These are phyloP conservation scores for Acanthurus tractus DNA, from an alignment of 2,797 vertebrate species.

Conservation along the genomic window DNA sequence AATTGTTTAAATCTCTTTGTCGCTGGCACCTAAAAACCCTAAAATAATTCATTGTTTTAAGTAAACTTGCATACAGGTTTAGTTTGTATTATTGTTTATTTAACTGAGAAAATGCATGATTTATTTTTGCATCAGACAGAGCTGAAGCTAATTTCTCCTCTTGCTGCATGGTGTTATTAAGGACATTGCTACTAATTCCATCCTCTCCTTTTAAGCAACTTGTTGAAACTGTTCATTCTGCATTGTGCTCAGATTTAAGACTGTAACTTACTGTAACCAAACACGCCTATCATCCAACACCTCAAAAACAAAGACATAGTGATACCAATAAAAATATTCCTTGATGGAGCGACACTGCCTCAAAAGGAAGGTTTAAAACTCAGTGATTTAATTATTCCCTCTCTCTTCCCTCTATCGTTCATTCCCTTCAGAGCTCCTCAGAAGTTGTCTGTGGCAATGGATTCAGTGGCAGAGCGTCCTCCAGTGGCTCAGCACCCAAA, in stretches of 20 bases:
- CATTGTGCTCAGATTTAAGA: too few relatives aligned
- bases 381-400: not conserved
- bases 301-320: not conserved
- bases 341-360: not conserved
- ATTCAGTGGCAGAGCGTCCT: slow-evolving; percentile 62
- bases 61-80: too few relatives aligned
- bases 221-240: too few relatives aligned
- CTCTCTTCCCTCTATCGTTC: not conserved
- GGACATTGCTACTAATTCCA: too few relatives aligned
- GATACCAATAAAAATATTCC: not conserved
- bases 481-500: slow-evolving; percentile 12
- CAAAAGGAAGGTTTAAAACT: not conserved
- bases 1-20: not conserved
- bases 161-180: too few relatives aligned
- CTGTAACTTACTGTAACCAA: not conserved
- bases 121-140: too few relatives aligned
- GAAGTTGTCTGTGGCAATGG: slow-evolving; percentile 62
- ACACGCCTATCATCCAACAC: not conserved
- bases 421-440: slow-evolving; percentile 64
- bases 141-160: too few relatives aligned
- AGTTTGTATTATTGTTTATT: too few relatives aligned
- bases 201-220: too few relatives aligned
- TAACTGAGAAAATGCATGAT: too few relatives aligned
- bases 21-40: not conserved
- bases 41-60: not conserved